These are phyloP conservation scores for Cinara cedri DNA, from an alignment of 2,888 invertebrate species.

Conservation along the genomic window DNA sequence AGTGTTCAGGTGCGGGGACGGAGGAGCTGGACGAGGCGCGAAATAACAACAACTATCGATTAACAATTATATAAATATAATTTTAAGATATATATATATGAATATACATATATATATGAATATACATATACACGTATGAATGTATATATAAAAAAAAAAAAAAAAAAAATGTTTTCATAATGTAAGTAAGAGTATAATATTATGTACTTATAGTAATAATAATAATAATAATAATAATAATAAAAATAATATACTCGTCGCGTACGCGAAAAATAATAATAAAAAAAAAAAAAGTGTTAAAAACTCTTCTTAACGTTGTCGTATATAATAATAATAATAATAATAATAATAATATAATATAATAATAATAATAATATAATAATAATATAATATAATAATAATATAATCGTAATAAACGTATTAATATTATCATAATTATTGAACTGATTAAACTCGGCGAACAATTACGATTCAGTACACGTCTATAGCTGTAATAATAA, in stretches of 20 bases:
- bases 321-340: too few species aligned
- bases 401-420: too few species aligned
- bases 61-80: slow-evolving; percentile 57
- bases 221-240: too few species aligned
- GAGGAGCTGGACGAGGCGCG: not conserved
- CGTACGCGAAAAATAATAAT: slow-evolving; percentile 13
- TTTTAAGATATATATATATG: slow-evolving; percentile 37
- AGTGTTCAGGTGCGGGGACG: not conserved
- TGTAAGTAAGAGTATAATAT: not conserved
- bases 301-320: slow-evolving; percentile 54
- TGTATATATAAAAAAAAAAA: slow-evolving; percentile 23
- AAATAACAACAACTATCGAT: slow-evolving; percentile 17
- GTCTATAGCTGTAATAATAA: slow-evolving; percentile 35
- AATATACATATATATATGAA: too few species aligned
- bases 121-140: too few species aligned
- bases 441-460: slow-evolving; percentile 48
- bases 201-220: too few species aligned
- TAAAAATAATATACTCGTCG: not conserved
- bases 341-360: too few species aligned
- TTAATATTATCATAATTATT: too few species aligned
- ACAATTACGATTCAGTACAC: slow-evolving; percentile 48
- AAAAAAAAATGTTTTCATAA: slow-evolving; percentile 43
- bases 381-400: too few species aligned
- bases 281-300: slow-evolving; percentile 41
- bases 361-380: too few species aligned